Percentiles rank a stretch among this genome's conserved stretches.
Conservation (phyloP, 2,888 invertebrate genomes). For the Drosophila anomalata region DNA sequence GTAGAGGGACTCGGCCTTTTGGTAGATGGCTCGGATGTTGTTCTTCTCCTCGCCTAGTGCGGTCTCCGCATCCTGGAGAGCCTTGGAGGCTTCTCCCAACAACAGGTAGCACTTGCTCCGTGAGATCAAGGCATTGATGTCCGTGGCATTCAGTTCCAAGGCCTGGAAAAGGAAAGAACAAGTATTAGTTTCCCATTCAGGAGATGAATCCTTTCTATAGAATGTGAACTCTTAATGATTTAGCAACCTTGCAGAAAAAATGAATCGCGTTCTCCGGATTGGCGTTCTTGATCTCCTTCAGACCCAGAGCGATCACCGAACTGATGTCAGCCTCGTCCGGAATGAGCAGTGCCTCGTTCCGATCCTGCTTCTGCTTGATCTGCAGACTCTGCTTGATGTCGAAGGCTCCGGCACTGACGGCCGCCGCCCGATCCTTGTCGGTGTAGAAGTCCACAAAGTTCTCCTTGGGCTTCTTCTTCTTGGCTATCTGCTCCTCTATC, state of each 20-base stretch:
- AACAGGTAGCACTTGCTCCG: slow-evolving; percentile 95
- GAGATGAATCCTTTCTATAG: neutral
- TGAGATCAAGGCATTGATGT: slow-evolving; percentile 93
- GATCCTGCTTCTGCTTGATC: slow-evolving; percentile 91
- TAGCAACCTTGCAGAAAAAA: slow-evolving; percentile 90
- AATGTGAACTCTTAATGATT: neutral
- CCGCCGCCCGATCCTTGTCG: slow-evolving; percentile 95
- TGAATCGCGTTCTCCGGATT: slow-evolving; percentile 89
- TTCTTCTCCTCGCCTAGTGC: slow-evolving; percentile 90
- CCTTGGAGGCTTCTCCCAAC: slow-evolving; percentile 92
- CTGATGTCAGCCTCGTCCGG: slow-evolving; percentile 92
- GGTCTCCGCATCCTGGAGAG: slow-evolving; percentile 91
- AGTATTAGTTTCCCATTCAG: neutral
- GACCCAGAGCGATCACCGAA: slow-evolving; percentile 90
- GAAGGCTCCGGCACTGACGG: slow-evolving; percentile 90
- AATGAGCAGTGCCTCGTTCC: slow-evolving; percentile 88
- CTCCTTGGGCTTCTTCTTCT: slow-evolving; percentile 82
- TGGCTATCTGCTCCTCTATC: slow-evolving; percentile 75
- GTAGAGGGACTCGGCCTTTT: slow-evolving; percentile 96
- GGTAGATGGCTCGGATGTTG: slow-evolving; percentile 90
- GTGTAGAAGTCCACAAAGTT: slow-evolving; percentile 91
- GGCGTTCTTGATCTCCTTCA: slow-evolving; percentile 90
- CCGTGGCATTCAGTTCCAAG: slow-evolving; percentile 92
- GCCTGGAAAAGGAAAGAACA: slow-evolving; percentile 87
- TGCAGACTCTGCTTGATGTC: slow-evolving; percentile 94